Evolutionary conservation across 2,888 invertebrate species (phyloP).

Genomic region (Amphipyra tragopoginis): DNA sequence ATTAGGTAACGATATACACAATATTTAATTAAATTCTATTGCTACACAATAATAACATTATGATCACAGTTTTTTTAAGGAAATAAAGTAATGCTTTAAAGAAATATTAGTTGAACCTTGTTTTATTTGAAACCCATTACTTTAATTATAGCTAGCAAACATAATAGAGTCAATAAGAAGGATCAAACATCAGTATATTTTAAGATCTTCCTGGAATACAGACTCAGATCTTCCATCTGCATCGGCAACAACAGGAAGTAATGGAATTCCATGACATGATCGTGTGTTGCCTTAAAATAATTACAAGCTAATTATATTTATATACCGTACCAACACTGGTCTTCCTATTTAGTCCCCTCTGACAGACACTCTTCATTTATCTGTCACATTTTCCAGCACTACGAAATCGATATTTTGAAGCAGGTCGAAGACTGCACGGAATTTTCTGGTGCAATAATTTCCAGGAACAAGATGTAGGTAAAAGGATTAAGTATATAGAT

Average conservation of each 20-base stretch:
- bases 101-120: too few relatives aligned
- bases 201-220: conserved; percentile 17
- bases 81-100: too few relatives aligned
- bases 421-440: conserved; percentile 22
- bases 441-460: conserved; percentile 52
- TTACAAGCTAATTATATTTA: not conserved
- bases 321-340: not conserved
- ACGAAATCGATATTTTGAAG: conserved; percentile 18
- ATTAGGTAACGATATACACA: not conserved
- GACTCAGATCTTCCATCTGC: conserved; percentile 4
- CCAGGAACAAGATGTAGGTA: conserved; percentile 68
- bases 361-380: not conserved
- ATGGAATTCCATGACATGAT: conserved; percentile 17
- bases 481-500: conserved; percentile 62
- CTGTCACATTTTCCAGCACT: not conserved
- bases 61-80: too few relatives aligned
- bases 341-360: not conserved
- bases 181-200: not conserved
- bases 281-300: not conserved
- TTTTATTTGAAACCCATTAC: too few relatives aligned
- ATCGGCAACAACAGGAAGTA: conserved; percentile 24
- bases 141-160: not conserved
- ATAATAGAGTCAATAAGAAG: too few relatives aligned
- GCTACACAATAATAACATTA: too few relatives aligned
- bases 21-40: too few relatives aligned